Evolutionary conservation across 2,113 vertebrate species (phyloP), one percentile per base, ranked within the genome.

Genomic region (Ptilorrhoa leucosticta): DNA sequence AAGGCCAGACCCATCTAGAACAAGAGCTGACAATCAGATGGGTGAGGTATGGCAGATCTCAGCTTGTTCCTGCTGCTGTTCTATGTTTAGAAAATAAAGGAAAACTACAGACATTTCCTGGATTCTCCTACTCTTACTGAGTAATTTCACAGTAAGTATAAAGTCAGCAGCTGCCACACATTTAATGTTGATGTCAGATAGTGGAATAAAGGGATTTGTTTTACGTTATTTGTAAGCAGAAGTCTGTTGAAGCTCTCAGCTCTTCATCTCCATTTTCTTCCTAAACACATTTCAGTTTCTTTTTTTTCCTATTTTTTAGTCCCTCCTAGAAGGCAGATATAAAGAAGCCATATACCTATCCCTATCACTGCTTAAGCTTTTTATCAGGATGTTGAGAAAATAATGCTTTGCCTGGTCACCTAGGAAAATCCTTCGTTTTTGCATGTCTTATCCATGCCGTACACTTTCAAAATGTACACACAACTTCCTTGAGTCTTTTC

Each of bases 191-290:
- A 87, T 87, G 40, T 92, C 80, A 94, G 69, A 51, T 39, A 10
- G 42, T 78, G 30, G 82, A 94, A 94, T 72, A 76, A 89, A 95
- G 30, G 44, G 17, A 86, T 56, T 77, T 94, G n/a, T 65, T 95
- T 92, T 47, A 88, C 91, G 78, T 93, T 94, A 87, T 86, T 82
- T 82, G 27, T 44, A 73, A 50, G 15, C 58, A 94, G 83, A 97
- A 86, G 37, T 16, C 28, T 90, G 31, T 58, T 89, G 31, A 94
- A 91, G 20, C 54, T 66, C 31, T 91, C 90, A 94, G 54, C 13
- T 91, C 42, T 89, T 90, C 30, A 63, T 77, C 37, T 85, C 40
- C 9, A 40, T 92, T 85, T 94, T 76, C 53, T 86, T 85, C 51
- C 51, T 73, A 83, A 11, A 39, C 27, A 66, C 5, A 13, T 56